Base-by-base conservation (phyloP, 2,113 vertebrate species). In the Rhabdornis inornatus region DNA sequence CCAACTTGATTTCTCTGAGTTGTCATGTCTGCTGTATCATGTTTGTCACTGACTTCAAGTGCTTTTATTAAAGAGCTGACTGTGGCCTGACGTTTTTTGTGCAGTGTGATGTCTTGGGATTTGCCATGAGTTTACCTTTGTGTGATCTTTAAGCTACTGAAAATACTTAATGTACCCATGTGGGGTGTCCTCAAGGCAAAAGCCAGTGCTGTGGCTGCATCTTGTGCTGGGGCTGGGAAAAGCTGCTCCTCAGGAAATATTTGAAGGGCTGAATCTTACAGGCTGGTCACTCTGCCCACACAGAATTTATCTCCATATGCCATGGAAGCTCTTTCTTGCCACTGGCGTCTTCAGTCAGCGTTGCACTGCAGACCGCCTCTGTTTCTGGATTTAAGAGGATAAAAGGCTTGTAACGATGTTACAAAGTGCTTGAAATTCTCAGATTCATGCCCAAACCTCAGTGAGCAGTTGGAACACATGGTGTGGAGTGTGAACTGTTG, bases 1-100 rank as follows among this genome's bases (percentile, higher is more conserved):
- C 55, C 25, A 69, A 5, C 31, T 33, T 89, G 55, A 53, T 50
- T 94, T 69, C 83, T 83, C 37, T 14, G 79, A 79, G 61, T 79
- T 89, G 76, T 94, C 83, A 72, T 75, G 30, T 95, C 94, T 88
- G 70, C 87, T 72, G 45, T 92, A 86, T 80, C 72, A 86, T 90
- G 60, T 94, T 91, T 94, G 79, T 92, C 83, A 85, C 49, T 79
- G 83, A 79, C 68, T 93, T 78, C 35, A 95, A 95, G 90, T 92
- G 94, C 92, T 87, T 97, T 97, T 79, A 96, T 95, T 95, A 96
- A 97, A 97, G 71, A 93, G 82, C 47, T 90, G 92, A 91, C 47
- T 90, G 86, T 97, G 89, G 76, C 90, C 89, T 97, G 80, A 71
- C 47, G 83, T 55, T 21, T 77, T 92, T 40, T 91, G 44, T 90